Percentiles rank a stretch among this genome's conserved stretches.
Conservation (phyloP, 2,113 vertebrate species). For the Crotalus horridus region DNA sequence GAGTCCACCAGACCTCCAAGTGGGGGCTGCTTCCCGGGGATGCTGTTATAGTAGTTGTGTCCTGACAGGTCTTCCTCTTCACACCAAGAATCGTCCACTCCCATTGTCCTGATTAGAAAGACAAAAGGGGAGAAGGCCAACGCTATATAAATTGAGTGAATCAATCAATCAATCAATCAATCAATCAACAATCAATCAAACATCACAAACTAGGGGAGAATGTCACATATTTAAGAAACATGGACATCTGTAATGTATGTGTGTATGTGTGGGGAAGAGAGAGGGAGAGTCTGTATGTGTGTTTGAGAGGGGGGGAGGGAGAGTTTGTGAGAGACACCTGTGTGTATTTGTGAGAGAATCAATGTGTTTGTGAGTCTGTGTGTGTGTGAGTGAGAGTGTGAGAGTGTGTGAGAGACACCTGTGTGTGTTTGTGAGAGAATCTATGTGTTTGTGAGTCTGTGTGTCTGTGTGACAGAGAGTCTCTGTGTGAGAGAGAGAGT, state of each 20-base stretch:
- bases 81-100: conserved; percentile 82
- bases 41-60: conserved; percentile 95
- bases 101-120: conserved; percentile 65
- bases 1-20: conserved; percentile 87
- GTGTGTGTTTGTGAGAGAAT: too few relatives aligned
- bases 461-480: too few relatives aligned
- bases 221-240: background rate
- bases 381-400: too few relatives aligned
- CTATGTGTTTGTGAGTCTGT: too few relatives aligned
- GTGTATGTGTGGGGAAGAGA: background rate
- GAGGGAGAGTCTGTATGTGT: background rate
- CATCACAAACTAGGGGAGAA: background rate
- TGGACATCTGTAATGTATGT: background rate
- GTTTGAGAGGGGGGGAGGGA: accelerated
- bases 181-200: background rate
- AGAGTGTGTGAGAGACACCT: too few relatives aligned
- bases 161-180: background rate
- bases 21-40: conserved; percentile 93
- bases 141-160: background rate
- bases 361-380: too few relatives aligned
- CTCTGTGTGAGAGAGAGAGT: too few relatives aligned
- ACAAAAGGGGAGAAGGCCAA: background rate
- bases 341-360: too few relatives aligned
- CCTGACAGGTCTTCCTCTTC: conserved; percentile 77
- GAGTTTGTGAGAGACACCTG: too few relatives aligned